Base-by-base conservation (phyloP, 2,797 vertebrate genomes). In the Pipistrellus nathusii region DNA sequence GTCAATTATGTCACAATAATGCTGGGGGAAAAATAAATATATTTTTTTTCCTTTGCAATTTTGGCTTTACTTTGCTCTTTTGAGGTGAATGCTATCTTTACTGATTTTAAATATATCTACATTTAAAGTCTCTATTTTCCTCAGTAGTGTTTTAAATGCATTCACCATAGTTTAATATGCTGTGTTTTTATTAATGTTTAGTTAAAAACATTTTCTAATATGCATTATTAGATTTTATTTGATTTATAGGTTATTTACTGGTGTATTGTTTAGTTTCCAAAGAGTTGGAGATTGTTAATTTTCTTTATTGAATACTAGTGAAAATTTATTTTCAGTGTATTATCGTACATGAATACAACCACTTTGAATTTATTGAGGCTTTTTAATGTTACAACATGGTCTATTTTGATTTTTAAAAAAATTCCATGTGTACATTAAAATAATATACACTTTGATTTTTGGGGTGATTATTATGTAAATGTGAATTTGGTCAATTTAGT, bases 161-260 rank as follows among this genome's bases (percentile, higher is more conserved):
- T 38, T n/a, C 13, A 66, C 51, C 17, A 73, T 80, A 77, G 78
- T 64, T 64, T 44, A 30, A 44, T 32, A 62, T 53, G 10, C 6
- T 84, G 20, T 91, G 17, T 23, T 90, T 73, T 73, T 75, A 35
- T 81, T 84, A 76, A 83, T 48, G 27, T 73, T 66, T 85, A 66
- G 18, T 38, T 81, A 8, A 75, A 83, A 90, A 46, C 68, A 38
- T 64, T 46, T 62, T 81, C 57, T 57, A 53, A 46, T 66, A 48
- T 66, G 80, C 17, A n/a, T 38, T 73, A 41, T 62, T 18, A 21
- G 12, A 48, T 80, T 51, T 69, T 73, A 5, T 57, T 85, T 80
- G 8, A 73, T 76, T 27, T 12, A 62, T 78, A 46, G 4, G 4
- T 46, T 14, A 86, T 57, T 57, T 46, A 73, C 14, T 66, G 14